Conservation (phyloP, 2,888 invertebrate species). For the Rhabditoides inermis region DNA sequence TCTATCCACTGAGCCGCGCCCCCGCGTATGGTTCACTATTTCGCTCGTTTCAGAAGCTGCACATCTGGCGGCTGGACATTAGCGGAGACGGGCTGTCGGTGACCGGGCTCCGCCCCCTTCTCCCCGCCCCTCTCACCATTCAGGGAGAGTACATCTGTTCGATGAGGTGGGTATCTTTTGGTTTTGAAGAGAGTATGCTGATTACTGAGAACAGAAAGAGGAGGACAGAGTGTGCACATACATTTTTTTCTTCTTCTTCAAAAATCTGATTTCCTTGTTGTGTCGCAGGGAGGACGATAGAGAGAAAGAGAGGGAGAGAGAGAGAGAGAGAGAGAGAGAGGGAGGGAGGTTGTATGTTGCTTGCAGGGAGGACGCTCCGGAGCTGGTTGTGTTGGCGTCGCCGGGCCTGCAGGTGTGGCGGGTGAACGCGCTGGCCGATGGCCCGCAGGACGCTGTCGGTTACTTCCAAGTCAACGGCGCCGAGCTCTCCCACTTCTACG, state of each 20-base stretch:
- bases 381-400: conserved; percentile 44
- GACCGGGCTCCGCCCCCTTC: conserved; percentile 33
- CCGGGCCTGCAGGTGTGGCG: conserved; percentile 44
- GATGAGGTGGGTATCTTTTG: too few species aligned
- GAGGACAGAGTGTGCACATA: too few species aligned
- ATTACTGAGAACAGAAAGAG: too few species aligned
- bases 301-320: too few species aligned
- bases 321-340: too few species aligned
- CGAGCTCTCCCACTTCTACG: conserved; percentile 47
- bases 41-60: conserved; percentile 23
- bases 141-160: conserved; percentile 44
- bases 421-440: conserved; percentile 24
- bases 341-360: too few species aligned
- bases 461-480: conserved; percentile 42
- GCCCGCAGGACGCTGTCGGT: conserved; percentile 32
- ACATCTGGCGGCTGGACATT: conserved; percentile 41
- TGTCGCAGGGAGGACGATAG: too few species aligned
- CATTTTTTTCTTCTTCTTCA: too few species aligned
- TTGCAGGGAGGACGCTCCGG: conserved; percentile 49
- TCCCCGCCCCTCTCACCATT: conserved; percentile 30
- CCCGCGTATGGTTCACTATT: background rate
- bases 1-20: too few species aligned
- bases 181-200: too few species aligned
- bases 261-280: too few species aligned
- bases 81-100: conserved; percentile 39